Evolutionary conservation across 2,113 vertebrate species (phyloP).

Genomic region (Pachyramphus minor): DNA sequence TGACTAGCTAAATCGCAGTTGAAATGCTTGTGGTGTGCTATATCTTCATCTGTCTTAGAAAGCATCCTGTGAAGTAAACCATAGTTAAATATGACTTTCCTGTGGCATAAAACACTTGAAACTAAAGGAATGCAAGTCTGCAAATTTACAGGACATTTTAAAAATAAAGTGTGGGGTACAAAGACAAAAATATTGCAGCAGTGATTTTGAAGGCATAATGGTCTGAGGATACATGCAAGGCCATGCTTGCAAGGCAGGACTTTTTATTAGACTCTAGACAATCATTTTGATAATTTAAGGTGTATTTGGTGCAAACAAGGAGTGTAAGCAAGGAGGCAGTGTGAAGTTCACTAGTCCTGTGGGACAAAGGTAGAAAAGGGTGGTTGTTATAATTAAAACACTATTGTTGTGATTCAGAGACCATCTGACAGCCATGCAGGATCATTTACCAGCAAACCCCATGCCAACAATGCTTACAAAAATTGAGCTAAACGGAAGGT

Average conservation of each 20-base stretch:
- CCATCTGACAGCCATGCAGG: not conserved
- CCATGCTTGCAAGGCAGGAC: not conserved
- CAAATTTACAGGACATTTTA: not conserved
- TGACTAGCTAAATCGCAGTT: not conserved
- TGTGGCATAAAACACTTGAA: not conserved
- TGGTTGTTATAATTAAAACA: not conserved
- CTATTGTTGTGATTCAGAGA: slow-evolving; percentile 22
- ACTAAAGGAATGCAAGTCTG: not conserved
- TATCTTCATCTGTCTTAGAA: not conserved
- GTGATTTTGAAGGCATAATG: not conserved
- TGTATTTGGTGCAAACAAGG: not conserved
- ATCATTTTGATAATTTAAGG: not conserved
- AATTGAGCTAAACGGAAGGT: not conserved
- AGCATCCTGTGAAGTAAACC: not conserved
- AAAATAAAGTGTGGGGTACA: not conserved
- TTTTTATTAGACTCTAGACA: not conserved
- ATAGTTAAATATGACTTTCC: not conserved
- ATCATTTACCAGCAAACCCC: not conserved
- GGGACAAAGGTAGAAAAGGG: not conserved
- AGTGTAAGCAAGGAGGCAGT: not conserved
- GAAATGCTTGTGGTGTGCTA: not conserved
- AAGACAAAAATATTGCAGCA: not conserved
- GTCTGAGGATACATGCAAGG: not conserved
- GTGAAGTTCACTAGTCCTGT: not conserved
- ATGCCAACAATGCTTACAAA: slow-evolving; percentile 18